Evolutionary conservation across 1,140 invertebrate genomes (phyloP), one percentile per base, ranked within the genome.

Genomic region (Drosophila melanogaster): DNA sequence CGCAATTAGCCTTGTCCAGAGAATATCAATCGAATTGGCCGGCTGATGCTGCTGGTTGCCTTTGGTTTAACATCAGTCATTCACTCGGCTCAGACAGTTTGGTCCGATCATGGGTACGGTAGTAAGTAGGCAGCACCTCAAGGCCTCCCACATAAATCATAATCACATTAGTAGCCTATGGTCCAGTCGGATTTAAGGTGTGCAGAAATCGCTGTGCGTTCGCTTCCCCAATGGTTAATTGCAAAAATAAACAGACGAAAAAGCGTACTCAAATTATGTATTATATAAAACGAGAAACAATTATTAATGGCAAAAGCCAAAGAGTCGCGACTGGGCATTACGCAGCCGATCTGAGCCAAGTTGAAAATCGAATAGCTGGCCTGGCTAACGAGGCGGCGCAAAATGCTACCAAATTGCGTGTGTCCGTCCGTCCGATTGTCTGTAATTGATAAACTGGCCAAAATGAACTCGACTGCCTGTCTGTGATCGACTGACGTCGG

Each of bases 361-460:
- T 41, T 12, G 7, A 44, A 44, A 44, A 44, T 17, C 33, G 17
- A 70, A 72, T 56, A 40, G 64, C 71, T 58, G 77, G n/a, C 19
- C 3, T 22, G 19, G 73, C 81, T 85, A 85, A 87, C 81, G 79
- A 86, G 79, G 70, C 71, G 66, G 76, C 84, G 76, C 79, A 89
- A 85, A 81, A 69, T 51, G 81, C 67, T 65, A 71, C 70, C 64
- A 53, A 84, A 84, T 79, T 83, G 79, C 70, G 55, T 60, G 57
- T 60, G 57, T 60, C 75, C 73, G 56, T 53, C 40, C 46, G 73
- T 75, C 53, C 30, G 46, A 54, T 60, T 71, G 78, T 81, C 62
- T 66, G 73, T 77, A 86, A 85, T 87, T 86, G 79, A 86, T 86
- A 87, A 86, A 86, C 83, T 83, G 83, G 56, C 79, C 56, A 83